These are phyloP conservation scores for Athripsodes cinereus DNA, from an alignment of 2,888 invertebrate species.

Conservation along the genomic window DNA sequence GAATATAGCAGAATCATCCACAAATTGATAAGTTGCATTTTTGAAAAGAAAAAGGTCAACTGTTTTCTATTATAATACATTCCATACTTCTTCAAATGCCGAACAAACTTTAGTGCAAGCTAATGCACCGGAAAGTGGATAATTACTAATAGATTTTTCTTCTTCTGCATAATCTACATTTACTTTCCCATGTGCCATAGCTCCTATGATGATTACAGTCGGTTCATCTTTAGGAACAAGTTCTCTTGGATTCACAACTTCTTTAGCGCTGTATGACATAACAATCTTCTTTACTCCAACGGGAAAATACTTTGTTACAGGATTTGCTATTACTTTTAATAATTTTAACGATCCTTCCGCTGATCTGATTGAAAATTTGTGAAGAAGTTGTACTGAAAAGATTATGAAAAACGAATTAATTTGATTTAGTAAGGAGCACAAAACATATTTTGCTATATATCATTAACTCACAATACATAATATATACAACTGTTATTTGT, in stretches of 20 bases:
- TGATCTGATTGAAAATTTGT: slow-evolving; percentile 89
- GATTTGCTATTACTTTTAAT: slow-evolving; percentile 95
- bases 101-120: slow-evolving; percentile 93
- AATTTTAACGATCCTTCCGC: slow-evolving; percentile 84
- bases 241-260: slow-evolving; percentile 61
- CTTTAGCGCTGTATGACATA: slow-evolving; percentile 83
- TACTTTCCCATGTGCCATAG: slow-evolving; percentile 96
- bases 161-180: slow-evolving; percentile 86
- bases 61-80: slow-evolving; percentile 47
- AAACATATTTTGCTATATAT: too few species aligned
- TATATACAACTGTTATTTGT: too few species aligned
- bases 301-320: slow-evolving; percentile 88
- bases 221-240: slow-evolving; percentile 79
- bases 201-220: slow-evolving; percentile 86
- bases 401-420: slow-evolving; percentile 8
- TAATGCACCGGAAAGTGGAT: slow-evolving; percentile 93
- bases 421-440: too few species aligned
- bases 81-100: slow-evolving; percentile 94
- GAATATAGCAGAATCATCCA: too few species aligned
- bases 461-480: too few species aligned
- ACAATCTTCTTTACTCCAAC: slow-evolving; percentile 86
- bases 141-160: slow-evolving; percentile 87
- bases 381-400: slow-evolving; percentile 85
- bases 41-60: too few species aligned
- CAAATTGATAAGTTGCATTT: too few species aligned